Percentiles rank a stretch among this genome's conserved stretches.
Evolutionary conservation across 2,797 vertebrate species (phyloP).

Genomic region (Megaceryle alcyon): DNA sequence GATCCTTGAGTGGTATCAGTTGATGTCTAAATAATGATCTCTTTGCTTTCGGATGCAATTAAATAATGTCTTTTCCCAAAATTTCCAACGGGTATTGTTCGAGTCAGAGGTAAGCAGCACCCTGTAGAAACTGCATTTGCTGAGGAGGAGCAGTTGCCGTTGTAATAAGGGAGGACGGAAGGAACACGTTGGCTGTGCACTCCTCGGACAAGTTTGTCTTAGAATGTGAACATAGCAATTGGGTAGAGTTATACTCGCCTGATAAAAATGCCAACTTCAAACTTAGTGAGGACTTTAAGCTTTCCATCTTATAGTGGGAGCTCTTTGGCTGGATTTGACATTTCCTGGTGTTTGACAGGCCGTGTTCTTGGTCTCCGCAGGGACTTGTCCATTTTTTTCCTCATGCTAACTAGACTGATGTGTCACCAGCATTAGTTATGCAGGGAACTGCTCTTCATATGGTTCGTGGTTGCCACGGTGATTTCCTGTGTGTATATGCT

Average conservation of each 20-base stretch:
- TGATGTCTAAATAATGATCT: background rate
- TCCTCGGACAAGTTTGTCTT: background rate
- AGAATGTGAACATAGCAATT: background rate
- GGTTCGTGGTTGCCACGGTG: background rate
- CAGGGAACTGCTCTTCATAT: background rate
- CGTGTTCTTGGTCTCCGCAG: background rate
- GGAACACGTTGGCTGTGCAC: fast-evolving
- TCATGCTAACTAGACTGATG: fast-evolving
- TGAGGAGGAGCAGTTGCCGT: background rate
- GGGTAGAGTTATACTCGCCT: background rate
- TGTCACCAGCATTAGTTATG: background rate
- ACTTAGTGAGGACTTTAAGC: background rate
- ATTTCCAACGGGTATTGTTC: background rate
- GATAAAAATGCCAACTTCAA: background rate
- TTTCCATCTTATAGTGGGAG: background rate
- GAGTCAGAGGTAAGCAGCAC: background rate
- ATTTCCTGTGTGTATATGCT: background rate
- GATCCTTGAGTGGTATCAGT: background rate
- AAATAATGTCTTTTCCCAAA: background rate
- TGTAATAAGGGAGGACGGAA: background rate
- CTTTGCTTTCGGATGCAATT: background rate
- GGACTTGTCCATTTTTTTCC: background rate
- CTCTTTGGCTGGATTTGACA: background rate
- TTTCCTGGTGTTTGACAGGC: background rate
- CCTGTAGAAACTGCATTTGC: background rate